Base-by-base conservation (phyloP, 2,797 vertebrate genomes). In the Tangara arthus region DNA sequence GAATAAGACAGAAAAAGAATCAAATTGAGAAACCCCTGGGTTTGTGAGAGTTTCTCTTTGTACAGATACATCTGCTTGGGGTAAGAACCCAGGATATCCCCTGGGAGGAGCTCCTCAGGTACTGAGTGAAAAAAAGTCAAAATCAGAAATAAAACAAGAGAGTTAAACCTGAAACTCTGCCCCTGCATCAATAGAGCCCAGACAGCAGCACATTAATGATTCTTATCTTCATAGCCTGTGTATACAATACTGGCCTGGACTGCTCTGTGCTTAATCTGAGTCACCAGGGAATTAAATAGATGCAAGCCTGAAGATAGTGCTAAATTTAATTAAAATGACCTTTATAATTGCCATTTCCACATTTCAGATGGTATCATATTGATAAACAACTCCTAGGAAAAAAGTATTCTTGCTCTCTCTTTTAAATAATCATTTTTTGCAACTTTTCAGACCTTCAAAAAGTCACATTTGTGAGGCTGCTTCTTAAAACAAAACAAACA, bases 241-340 rank as follows among this genome's bases (percentile, higher is more conserved):
- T 32, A 19, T 23, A 35, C 87, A 91, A 77, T 28, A 23, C 20
- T 15, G 49, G 28, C 44, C n/a, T 28, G 44, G 18, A 24, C 13
- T 64, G 47, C 49, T 70, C 49, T 22, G 16, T 17, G 35, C 41
- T 93, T 79, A 49, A 64, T 60, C 75, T 37, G 19, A 89, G 37
- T n/a, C 79, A 44, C 41, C 32, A 35, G 24, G 82, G 53, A 82
- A 64, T 75, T 60, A 60, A 83, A 71, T 4, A 84, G 50, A 79
- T 57, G 30, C 9, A 12, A 78, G 39, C 39, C 60, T 83, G 61
- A 81, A 86, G 60, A 83, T 14, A 75, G 24, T 0, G 0, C n/a
- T 75, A 83, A 34, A 75, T 82, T 63, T 83, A 93, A 91, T 79
- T 87, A 83, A 91, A 90, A 59, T 91, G 10, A 86, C 79, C 69